Evolutionary conservation across 2,797 vertebrate species (phyloP).

Genomic region (Halcyon leucocephala): DNA sequence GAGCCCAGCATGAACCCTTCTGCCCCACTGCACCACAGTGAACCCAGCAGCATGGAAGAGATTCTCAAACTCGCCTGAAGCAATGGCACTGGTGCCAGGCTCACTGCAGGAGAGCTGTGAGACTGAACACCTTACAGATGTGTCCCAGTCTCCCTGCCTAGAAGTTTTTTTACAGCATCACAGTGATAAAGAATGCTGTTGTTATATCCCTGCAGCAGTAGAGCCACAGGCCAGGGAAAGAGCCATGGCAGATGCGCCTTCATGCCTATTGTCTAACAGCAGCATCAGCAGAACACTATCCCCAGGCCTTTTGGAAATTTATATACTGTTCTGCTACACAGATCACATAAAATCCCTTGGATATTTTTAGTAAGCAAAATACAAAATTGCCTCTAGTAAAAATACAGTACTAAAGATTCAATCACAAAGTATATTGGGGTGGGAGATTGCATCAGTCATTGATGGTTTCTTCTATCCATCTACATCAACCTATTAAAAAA

Average conservation of each 20-base stretch:
- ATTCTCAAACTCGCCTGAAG: accelerated
- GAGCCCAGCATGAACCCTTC: neutral
- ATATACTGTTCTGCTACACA: constrained; percentile 15
- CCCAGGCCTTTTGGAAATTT: neutral
- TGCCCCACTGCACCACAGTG: neutral
- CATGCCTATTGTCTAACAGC: neutral
- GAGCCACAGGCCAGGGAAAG: neutral
- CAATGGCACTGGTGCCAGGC: neutral
- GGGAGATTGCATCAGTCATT: neutral
- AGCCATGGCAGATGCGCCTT: neutral
- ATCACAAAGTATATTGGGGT: neutral
- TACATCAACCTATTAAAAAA: neutral
- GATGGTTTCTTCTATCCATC: neutral
- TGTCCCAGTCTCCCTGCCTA: neutral
- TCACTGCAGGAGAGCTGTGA: accelerated
- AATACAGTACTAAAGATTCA: neutral
- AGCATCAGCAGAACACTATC: neutral
- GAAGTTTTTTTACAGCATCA: neutral
- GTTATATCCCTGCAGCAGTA: neutral
- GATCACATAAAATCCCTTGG: constrained; percentile 15
- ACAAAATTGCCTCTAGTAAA: neutral
- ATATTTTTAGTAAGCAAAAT: constrained; percentile 37
- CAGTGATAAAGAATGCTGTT: neutral
- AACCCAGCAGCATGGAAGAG: neutral
- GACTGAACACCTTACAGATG: neutral